Evolutionary conservation across 2,113 vertebrate species (phyloP), one percentile per base, ranked within the genome.

Genomic region (Myotis davidii): DNA sequence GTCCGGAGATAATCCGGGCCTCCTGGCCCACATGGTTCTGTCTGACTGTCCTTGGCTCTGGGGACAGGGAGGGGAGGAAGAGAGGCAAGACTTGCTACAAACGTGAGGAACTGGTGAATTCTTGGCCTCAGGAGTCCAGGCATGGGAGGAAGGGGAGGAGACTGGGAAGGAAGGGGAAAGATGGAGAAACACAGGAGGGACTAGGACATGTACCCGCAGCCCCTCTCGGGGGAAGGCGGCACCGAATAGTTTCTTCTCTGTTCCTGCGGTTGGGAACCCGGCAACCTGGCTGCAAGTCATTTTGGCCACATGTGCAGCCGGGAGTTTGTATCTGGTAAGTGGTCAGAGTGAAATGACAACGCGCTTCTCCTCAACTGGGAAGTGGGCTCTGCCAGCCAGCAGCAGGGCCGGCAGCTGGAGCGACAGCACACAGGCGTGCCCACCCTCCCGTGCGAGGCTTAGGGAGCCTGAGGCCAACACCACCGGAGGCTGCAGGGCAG

Each of bases 391-490:
- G 73, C 48, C 69, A 70, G 16, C 88, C 16, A 32, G 52, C n/a
- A 74, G 89, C 32, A 56, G 76, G 45, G 72, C 23, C 1, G 3
- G 61, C 73, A 45, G 83, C 65, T 70, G 32, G 11, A 90, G 61
- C 18, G 86, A 85, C 79, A 76, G 39, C 50, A 74, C 50, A 61
- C 34, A 88, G 87, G 23, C 34, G 3, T 1, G 27, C 21, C 27
- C 29, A n/a, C 32, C 42, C 37, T 37, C 76, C 79, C 0, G 0
- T 0, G 8, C 34, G 34, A 48, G 84, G 48, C n/a, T 64, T 59
- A 73, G 84, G 84, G 93, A 85, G 94, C 94, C 76, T 0, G 2
- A 95, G 94, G 96, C 91, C 77, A 95, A 95, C 88, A 65, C 52
- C 88, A 65, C 52, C 69, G 0, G 9, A 73, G 45, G 25, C 56